A percentile compares a stretch with the other conserved stretches of the same genome.
Evolutionary conservation across 2,888 invertebrate genomes (phyloP).

Genomic region (Phalera bucephala): DNA sequence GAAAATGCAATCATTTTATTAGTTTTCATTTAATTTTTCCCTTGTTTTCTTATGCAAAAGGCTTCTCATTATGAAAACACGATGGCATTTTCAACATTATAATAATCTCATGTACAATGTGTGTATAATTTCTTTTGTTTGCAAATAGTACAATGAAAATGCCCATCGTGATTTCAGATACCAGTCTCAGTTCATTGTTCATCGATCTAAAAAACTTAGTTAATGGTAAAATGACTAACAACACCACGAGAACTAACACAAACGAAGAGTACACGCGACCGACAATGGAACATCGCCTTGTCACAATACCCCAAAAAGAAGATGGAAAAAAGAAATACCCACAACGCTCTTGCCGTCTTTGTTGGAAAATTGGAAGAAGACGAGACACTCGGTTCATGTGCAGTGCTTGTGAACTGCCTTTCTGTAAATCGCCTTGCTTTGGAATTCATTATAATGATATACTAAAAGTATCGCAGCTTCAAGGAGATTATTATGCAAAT

Average conservation of each 20-base stretch:
- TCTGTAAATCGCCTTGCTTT: constrained; percentile 78
- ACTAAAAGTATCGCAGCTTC: constrained; percentile 70
- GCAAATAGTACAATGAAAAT: constrained; percentile 67
- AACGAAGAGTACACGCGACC: constrained; percentile 58
- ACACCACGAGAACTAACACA: constrained; percentile 54
- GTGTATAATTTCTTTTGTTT: constrained; percentile 23
- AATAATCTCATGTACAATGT: constrained; percentile 35
- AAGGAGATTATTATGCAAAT: constrained; percentile 73
- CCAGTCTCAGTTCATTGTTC: constrained; percentile 76
- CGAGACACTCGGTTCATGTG: constrained; percentile 80
- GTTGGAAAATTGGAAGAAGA: constrained; percentile 76
- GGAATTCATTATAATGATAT: constrained; percentile 76
- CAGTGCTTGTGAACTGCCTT: constrained; percentile 73
- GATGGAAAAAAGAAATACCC: constrained; percentile 81
- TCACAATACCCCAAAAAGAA: constrained; percentile 80
- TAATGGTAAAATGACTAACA: constrained; percentile 71
- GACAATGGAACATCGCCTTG: constrained; percentile 66
- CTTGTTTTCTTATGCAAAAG: constrained; percentile 66
- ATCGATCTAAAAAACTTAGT: constrained; percentile 79
- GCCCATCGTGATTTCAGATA: constrained; percentile 83
- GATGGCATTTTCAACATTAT: constrained; percentile 83
- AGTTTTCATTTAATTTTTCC: constrained; percentile 54
- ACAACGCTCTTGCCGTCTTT: constrained; percentile 76
- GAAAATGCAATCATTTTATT: constrained; percentile 79
- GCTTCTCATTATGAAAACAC: constrained; percentile 74